Conservation (phyloP, 2,888 invertebrate genomes). For the Carpatolechia fugitivella region DNA sequence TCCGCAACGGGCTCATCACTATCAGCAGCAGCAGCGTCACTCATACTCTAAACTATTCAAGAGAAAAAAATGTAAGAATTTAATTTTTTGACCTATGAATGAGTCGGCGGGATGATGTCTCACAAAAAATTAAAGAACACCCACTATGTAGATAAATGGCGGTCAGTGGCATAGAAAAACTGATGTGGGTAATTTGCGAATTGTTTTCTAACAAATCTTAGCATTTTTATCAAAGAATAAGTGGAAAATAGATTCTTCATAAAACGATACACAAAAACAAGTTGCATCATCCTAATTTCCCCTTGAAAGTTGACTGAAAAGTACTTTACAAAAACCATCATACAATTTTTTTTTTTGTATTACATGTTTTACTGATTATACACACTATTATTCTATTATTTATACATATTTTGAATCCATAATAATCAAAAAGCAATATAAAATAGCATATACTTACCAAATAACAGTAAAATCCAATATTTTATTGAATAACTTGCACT, state of each 20-base stretch:
- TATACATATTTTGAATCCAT: not conserved
- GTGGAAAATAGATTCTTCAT: no score
- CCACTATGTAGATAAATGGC: not conserved
- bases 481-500: not conserved
- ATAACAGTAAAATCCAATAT: not conserved
- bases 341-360: no score
- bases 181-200: not conserved
- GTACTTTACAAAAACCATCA: no score
- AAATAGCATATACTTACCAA: not conserved
- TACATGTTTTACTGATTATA: not conserved
- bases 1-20: not conserved
- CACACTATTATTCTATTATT: not conserved
- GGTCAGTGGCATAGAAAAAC: not conserved
- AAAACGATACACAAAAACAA: no score
- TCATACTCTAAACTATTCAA: not conserved
- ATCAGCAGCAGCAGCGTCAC: not conserved
- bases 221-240: not conserved
- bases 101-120: not conserved
- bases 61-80: not conserved
- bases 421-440: not conserved
- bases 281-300: no score
- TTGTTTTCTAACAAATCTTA: not conserved
- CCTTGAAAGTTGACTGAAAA: no score
- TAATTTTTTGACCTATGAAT: not conserved
- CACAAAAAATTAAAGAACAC: not conserved